Conservation (phyloP, 1,140 invertebrate genomes). For the Dolichoris vasculosae region DNA sequence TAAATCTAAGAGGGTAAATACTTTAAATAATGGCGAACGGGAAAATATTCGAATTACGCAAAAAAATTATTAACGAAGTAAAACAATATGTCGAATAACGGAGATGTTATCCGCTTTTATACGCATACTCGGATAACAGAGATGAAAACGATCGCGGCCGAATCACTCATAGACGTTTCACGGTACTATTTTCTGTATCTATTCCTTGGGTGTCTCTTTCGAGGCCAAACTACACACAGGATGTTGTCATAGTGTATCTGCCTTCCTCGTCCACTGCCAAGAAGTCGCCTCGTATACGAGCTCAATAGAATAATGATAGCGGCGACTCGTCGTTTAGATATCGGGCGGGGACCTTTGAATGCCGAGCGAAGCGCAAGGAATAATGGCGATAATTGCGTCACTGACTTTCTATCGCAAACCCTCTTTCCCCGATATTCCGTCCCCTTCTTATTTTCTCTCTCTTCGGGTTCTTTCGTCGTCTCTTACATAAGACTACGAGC, state of each 20-base stretch:
- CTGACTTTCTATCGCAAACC: too few species aligned
- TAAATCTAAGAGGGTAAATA: too few species aligned
- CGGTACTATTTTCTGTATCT: too few species aligned
- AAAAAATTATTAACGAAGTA: too few species aligned
- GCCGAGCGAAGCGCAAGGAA: background rate
- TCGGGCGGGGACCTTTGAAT: slow-evolving; percentile 28
- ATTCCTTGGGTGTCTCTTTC: background rate
- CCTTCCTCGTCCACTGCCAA: slow-evolving; percentile 16
- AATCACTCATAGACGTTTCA: background rate
- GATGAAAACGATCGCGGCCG: too few species aligned
- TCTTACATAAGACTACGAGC: background rate
- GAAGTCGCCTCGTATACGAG: slow-evolving; percentile 59
- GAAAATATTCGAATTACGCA: too few species aligned
- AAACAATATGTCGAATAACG: too few species aligned
- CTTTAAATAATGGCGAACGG: too few species aligned
- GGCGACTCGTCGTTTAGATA: slow-evolving; percentile 33
- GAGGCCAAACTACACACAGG: background rate
- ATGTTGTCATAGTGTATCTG: slow-evolving; percentile 11
- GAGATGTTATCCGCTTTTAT: too few species aligned
- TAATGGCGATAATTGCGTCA: slow-evolving; percentile 66
- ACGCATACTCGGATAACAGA: too few species aligned
- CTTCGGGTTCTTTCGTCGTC: too few species aligned
- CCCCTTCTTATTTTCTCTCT: background rate
- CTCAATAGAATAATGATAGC: slow-evolving; percentile 71
- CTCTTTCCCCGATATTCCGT: too few species aligned